Base-by-base conservation (phyloP, 2,797 vertebrate genomes). In the Remorina albescens region DNA sequence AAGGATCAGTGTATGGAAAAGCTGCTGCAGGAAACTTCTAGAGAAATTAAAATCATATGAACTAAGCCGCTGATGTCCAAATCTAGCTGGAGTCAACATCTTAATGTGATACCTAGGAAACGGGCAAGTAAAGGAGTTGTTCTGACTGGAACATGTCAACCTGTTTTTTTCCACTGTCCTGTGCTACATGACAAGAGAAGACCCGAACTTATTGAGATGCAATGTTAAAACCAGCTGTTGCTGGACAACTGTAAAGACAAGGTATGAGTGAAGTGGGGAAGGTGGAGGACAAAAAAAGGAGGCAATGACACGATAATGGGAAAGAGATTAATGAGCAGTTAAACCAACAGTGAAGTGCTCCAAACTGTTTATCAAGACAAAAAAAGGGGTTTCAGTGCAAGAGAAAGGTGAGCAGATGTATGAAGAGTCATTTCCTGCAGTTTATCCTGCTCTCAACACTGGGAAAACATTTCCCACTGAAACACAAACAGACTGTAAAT, bases 91-190 rank as follows among this genome's bases (percentile, higher is more conserved):
- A 30, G 21, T 32, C 21, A 11, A 25, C 3, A 28, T 19, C 3
- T 56, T 1, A 7, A 2, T 61, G 42, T 42, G 30, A 51, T 34
- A 30, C 19, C 47, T 25, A 23, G 32, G 56, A 37, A 46, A 44
- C 16, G 28, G 25, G 4, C 23, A 59, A 28, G 25, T 49, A 15
- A 3, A 8, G 30, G 12, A 16, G 19, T 6, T n/a, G 30, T 28
- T 39, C 32, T 30, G 55, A 62, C 51, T 53, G 49, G 49, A 67
- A 70, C 19, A 13, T 12, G 47, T 71, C 49, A 62, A 6, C 28
- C 34, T 1, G 46, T 75, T 28, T 39, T n/a, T 77, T 63, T 65
- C 13, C 34, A 41, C n/a, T 12, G 19, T n/a, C 6, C 36, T 69
- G 59, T 69, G 59, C 6, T 16, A 16, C 10, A 10, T 28, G 15